Conservation (phyloP, 2,797 vertebrate genomes). For the Calcarius lapponicus region DNA sequence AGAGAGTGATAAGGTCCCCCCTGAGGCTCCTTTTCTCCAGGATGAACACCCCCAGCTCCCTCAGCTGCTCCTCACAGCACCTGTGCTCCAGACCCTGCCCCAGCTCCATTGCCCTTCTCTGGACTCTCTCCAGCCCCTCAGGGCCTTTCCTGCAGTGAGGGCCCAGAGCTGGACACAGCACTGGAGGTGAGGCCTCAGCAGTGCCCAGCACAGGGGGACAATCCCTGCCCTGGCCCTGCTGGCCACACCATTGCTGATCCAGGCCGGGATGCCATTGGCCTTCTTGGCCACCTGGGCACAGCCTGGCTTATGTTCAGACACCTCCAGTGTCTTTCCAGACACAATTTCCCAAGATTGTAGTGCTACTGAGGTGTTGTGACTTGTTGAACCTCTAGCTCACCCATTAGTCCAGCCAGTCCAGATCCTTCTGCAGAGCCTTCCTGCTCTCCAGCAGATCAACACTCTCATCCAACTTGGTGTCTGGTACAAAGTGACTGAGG, state of each 20-base stretch:
- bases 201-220: not conserved
- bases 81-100: not conserved
- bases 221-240: not conserved
- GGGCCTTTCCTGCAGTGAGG: not conserved
- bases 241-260: not conserved
- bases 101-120: not conserved
- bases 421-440: not conserved
- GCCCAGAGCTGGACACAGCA: not conserved
- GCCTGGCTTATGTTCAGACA: not conserved
- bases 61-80: not conserved
- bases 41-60: fast-evolving
- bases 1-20: fast-evolving
- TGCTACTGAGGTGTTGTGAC: not conserved
- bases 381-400: not conserved
- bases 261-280: not conserved
- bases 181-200: not conserved
- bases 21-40: not conserved
- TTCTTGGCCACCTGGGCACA: not conserved
- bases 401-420: not conserved
- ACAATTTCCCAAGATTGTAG: not conserved
- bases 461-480: not conserved
- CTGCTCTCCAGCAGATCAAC: not conserved
- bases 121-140: not conserved
- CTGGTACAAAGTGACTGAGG: not conserved
- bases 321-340: not conserved